Conservation (phyloP, 2,888 invertebrate species). For the Alsophila aescularia region DNA sequence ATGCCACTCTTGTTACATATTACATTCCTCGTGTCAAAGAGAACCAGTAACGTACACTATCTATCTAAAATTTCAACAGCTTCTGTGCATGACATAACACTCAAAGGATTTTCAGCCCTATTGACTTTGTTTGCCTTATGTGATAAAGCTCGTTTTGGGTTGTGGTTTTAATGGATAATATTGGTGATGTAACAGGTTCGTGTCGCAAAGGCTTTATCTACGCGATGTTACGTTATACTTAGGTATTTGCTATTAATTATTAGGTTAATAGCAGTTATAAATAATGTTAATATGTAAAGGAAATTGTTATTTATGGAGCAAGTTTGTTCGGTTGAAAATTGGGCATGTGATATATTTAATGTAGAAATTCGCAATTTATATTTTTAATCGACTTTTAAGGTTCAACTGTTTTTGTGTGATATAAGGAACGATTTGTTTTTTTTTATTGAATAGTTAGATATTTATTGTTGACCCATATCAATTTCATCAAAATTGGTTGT, state of each 20-base stretch:
- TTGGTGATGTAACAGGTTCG: conserved; percentile 32
- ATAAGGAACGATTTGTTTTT: too few relatives aligned
- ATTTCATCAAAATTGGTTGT: too few relatives aligned
- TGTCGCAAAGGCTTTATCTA: conserved; percentile 31
- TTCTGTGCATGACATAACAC: conserved; percentile 40
- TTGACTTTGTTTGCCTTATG: conserved; percentile 4
- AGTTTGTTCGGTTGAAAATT: conserved; percentile 2
- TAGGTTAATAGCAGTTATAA: background rate
- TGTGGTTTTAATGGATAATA: conserved; percentile 23
- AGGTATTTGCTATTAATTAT: conserved; percentile 8
- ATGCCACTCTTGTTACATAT: conserved; percentile 42
- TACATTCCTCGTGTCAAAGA: conserved; percentile 41
- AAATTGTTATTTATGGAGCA: conserved; percentile 4
- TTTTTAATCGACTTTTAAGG: too few relatives aligned
- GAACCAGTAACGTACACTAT: conserved; percentile 42
- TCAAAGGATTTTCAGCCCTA: conserved; percentile 26
- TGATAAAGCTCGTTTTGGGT: conserved; percentile 24
- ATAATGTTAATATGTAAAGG: too few relatives aligned
- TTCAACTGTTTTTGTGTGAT: too few relatives aligned
- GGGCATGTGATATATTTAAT: background rate
- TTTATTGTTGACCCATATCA: too few relatives aligned
- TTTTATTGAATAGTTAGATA: too few relatives aligned
- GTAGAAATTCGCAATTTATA: too few relatives aligned
- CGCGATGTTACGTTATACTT: conserved; percentile 8
- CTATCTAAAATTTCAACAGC: conserved; percentile 48